Evolutionary conservation across 2,888 invertebrate genomes (phyloP).

Genomic region (Embidobia sp.): DNA sequence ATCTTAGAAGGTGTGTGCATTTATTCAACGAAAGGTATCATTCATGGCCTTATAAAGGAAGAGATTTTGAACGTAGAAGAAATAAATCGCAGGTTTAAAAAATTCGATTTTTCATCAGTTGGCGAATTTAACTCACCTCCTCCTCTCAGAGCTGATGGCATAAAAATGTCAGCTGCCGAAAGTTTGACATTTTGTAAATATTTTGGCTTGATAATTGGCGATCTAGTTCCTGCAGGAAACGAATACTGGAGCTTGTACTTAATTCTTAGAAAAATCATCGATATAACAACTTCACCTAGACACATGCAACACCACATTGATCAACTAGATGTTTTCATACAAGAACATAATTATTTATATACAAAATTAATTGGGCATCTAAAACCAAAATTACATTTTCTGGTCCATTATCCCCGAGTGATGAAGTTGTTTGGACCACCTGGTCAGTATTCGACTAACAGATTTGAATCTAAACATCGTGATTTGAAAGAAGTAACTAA

Average conservation of each 20-base stretch:
- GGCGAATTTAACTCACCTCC: too few species aligned
- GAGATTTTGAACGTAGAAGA: too few species aligned
- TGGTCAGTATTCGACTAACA: constrained; percentile 13
- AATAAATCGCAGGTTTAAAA: too few species aligned
- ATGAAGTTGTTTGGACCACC: constrained; percentile 26
- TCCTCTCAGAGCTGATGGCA: neutral
- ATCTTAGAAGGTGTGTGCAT: constrained; percentile 31
- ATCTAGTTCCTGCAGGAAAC: constrained; percentile 12
- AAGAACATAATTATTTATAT: constrained; percentile 29
- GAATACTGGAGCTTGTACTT: constrained; percentile 26
- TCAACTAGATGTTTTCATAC: constrained; percentile 15
- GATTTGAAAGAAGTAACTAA: constrained; percentile 24
- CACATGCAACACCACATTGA: constrained; percentile 14
- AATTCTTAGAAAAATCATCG: constrained; percentile 34
- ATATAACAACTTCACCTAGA: constrained; percentile 23
- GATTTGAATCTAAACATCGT: constrained; percentile 39
- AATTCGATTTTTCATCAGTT: too few species aligned
- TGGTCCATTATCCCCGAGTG: constrained; percentile 9
- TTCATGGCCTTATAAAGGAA: too few species aligned
- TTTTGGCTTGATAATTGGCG: constrained; percentile 18
- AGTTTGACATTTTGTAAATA: constrained; percentile 33
- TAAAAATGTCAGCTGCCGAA: constrained; percentile 6
- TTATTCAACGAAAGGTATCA: constrained; percentile 1
- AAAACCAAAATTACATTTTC: constrained; percentile 25
- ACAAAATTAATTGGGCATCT: constrained; percentile 24